Conservation (phyloP, 2,113 vertebrate species). For the Eublepharis macularius region DNA sequence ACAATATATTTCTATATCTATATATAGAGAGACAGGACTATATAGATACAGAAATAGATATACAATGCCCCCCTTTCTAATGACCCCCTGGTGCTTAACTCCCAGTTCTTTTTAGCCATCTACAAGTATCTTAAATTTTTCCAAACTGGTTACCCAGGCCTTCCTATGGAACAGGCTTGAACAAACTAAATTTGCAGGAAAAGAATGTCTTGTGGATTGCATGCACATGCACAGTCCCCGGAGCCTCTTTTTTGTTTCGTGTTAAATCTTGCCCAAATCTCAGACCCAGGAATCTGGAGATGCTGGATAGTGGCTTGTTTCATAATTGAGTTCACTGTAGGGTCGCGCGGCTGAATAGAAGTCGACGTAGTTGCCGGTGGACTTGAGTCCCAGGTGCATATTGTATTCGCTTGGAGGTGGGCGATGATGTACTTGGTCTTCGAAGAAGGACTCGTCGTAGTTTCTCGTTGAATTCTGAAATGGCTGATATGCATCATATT, state of each 20-base stretch:
- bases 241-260: conserved; percentile 48
- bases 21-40: conserved; percentile 43
- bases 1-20: conserved; percentile 64
- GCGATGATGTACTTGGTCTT: conserved; percentile 89
- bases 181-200: conserved; percentile 86
- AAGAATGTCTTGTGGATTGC: conserved; percentile 87
- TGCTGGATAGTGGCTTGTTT: conserved; percentile 99
- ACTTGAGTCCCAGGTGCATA: conserved; percentile 99
- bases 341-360: conserved; percentile 99
- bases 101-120: conserved; percentile 65
- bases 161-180: conserved; percentile 85
- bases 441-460: conserved; percentile 93
- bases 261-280: conserved; percentile 56
- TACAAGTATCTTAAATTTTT: conserved; percentile 67
- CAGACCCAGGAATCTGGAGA: conserved; percentile 99
- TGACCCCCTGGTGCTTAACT: conserved; percentile 67
- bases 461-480: conserved; percentile 93
- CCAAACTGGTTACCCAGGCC: conserved; percentile 76
- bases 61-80: conserved; percentile 69
- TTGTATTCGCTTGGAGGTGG: conserved; percentile 91
- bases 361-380: conserved; percentile 98
- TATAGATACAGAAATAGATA: conserved; percentile 43
- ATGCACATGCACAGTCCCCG: conserved; percentile 97
- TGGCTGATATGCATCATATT: conserved; percentile 94
- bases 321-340: conserved; percentile 99